phyloP scores from a whole-genome alignment of 1,140 invertebrate genomes.

The Subanguina moxae region DNA sequence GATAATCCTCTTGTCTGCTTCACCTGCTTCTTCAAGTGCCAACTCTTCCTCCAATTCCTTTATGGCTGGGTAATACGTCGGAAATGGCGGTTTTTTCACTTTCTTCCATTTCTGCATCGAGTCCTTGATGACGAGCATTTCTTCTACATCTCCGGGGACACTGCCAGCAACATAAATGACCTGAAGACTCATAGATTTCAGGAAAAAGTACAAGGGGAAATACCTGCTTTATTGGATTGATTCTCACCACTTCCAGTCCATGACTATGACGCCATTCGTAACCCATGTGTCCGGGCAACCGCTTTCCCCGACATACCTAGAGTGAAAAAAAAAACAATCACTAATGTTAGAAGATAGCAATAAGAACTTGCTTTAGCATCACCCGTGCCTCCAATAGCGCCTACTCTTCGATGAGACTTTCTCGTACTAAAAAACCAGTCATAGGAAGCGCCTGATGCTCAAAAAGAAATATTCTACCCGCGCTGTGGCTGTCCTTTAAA shows the following conservation, averaged over 20 bases:
- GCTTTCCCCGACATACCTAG: conserved; percentile 89
- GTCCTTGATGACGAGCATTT: conserved; percentile 4
- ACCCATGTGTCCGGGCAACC: conserved; percentile 96
- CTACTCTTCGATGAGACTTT: not conserved
- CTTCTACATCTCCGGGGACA: not conserved
- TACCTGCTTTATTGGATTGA: conserved; percentile 52
- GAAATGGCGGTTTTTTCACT: conserved; percentile 44
- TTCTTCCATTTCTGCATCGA: not conserved
- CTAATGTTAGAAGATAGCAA: too few relatives aligned
- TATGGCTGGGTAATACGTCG: conserved; percentile 42
- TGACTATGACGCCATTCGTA: conserved; percentile 67
- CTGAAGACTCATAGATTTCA: conserved; percentile 43
- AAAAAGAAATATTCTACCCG: conserved; percentile 14
- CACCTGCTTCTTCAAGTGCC: conserved; percentile 7
- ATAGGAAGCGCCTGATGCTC: too few relatives aligned
- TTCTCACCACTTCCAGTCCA: conserved; percentile 66
- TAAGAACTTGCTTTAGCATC: not conserved
- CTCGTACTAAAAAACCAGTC: conserved; percentile 5
- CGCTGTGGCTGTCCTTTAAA: conserved; percentile 83
- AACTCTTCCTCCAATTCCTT: not conserved
- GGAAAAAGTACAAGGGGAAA: not conserved
- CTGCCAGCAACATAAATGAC: conserved; percentile 23
- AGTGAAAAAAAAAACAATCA: too few relatives aligned
- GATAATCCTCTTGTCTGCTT: conserved; percentile 17
- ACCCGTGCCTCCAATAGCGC: not conserved